Conservation (phyloP, 2,888 invertebrate genomes). For the Tenthredo amoena region DNA sequence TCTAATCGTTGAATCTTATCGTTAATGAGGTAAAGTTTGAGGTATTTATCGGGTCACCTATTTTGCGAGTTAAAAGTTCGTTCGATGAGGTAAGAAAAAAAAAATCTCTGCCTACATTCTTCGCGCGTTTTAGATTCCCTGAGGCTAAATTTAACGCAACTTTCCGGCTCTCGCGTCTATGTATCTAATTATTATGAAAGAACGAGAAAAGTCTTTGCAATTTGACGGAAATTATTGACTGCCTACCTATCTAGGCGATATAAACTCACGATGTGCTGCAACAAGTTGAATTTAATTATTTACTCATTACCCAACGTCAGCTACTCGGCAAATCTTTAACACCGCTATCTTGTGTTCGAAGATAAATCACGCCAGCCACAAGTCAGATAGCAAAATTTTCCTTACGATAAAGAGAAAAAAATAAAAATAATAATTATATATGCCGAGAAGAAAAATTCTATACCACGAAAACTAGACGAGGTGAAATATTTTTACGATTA, state of each 20-base stretch:
- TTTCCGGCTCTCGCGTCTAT: not conserved
- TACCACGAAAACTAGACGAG: not conserved
- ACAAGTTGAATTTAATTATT: not conserved
- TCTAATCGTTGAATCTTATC: not conserved
- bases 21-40: not conserved
- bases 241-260: not conserved
- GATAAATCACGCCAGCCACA: slow-evolving; percentile 12
- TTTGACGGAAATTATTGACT: not conserved
- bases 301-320: not conserved
- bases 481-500: no score
- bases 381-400: slow-evolving; percentile 19
- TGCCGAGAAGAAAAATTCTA: not conserved
- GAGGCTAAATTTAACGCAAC: not conserved
- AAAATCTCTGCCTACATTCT: not conserved
- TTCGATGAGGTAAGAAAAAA: not conserved
- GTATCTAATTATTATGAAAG: not conserved
- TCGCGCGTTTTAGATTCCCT: not conserved
- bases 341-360: not conserved
- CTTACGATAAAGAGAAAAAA: not conserved
- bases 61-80: not conserved
- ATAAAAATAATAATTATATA: not conserved
- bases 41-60: not conserved
- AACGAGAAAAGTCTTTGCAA: not conserved
- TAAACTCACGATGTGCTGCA: not conserved
- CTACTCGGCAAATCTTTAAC: not conserved